Evolutionary conservation across 1,140 invertebrate genomes (phyloP).

Genomic region (Tetramorium alpestre): DNA sequence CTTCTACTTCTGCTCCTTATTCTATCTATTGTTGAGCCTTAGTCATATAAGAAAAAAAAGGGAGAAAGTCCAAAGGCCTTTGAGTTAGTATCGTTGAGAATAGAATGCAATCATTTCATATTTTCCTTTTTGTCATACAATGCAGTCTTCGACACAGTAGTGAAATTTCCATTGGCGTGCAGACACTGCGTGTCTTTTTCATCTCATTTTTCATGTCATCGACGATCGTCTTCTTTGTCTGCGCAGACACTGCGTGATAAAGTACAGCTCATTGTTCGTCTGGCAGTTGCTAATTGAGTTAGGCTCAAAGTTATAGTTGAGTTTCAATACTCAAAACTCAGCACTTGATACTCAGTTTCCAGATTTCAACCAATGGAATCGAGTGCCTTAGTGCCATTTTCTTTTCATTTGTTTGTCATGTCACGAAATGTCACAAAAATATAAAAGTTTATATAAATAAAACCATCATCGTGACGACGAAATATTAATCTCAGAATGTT

Average conservation of each 20-base stretch:
- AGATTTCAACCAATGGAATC: no score
- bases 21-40: no score
- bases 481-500: neutral
- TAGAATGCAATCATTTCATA: conserved; percentile 11
- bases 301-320: no score
- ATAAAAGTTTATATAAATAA: neutral
- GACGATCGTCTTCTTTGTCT: conserved; percentile 32
- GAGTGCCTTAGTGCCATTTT: neutral
- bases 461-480: neutral
- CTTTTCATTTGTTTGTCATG: neutral
- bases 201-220: conserved; percentile 53
- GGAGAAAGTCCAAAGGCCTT: conserved; percentile 76
- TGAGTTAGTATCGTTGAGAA: conserved; percentile 71
- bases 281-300: conserved; percentile 39
- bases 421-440: neutral
- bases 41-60: neutral
- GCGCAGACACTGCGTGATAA: conserved; percentile 34
- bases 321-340: no score
- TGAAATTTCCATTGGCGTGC: conserved; percentile 30
- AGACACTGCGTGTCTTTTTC: neutral
- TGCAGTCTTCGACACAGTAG: conserved; percentile 34
- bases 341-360: no score
- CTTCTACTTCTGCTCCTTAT: no score
- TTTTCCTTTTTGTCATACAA: conserved; percentile 16
- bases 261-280: conserved; percentile 27